Percentiles rank a stretch among this genome's conserved stretches.
Evolutionary conservation across 2,888 invertebrate genomes (phyloP).

Genomic region (Caenorhabditis drosophilae): DNA sequence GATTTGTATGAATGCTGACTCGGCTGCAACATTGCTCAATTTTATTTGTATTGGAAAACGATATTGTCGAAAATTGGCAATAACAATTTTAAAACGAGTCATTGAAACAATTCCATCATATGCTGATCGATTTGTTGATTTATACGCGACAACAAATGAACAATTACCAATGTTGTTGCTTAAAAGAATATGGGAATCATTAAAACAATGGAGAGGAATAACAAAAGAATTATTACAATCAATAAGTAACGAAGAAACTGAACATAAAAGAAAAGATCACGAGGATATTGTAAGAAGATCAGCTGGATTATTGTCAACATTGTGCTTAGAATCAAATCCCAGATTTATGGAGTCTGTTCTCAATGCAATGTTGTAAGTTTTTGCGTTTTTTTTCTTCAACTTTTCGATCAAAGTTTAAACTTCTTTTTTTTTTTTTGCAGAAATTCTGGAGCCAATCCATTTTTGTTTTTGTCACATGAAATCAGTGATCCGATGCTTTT

Average conservation of each 20-base stretch:
- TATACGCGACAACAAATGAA: slow-evolving; percentile 6
- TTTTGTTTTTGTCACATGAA: slow-evolving; percentile 4
- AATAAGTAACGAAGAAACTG: background rate
- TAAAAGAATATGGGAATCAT: slow-evolving; percentile 14
- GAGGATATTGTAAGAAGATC: slow-evolving; percentile 28
- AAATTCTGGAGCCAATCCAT: slow-evolving; percentile 10
- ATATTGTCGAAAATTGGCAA: slow-evolving; percentile 20
- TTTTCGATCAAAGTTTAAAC: background rate
- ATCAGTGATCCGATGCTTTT: slow-evolving; percentile 19
- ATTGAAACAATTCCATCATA: slow-evolving; percentile 21
- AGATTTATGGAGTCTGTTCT: slow-evolving; percentile 11
- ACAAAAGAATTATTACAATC: background rate
- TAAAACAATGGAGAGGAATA: slow-evolving; percentile 10
- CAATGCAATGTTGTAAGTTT: slow-evolving; percentile 7
- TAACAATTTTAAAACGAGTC: slow-evolving; percentile 21
- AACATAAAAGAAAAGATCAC: slow-evolving; percentile 13
- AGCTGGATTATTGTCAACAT: slow-evolving; percentile 13
- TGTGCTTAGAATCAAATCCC: slow-evolving; percentile 17
- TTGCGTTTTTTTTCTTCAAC: too few species aligned
- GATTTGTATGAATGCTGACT: slow-evolving; percentile 15
- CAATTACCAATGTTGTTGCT: slow-evolving; percentile 10
- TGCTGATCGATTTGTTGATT: slow-evolving; percentile 27
- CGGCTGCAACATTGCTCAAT: slow-evolving; percentile 9
- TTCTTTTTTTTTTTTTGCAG: background rate
- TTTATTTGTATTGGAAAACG: slow-evolving; percentile 16